Conservation (phyloP, 2,888 invertebrate genomes). For the Tachina grossa region DNA sequence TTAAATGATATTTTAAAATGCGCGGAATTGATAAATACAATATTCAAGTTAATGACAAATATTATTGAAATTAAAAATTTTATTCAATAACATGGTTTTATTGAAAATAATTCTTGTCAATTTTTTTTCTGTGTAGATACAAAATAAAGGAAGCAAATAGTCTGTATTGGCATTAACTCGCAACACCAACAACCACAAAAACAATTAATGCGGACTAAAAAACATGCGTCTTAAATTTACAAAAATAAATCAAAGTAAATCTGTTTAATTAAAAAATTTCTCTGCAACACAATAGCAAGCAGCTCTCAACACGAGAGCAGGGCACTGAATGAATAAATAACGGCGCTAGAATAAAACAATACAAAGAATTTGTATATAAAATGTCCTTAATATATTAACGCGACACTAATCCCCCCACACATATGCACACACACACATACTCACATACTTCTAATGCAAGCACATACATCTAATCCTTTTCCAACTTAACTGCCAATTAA, state of each 20-base stretch:
- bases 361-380: conserved; percentile 49
- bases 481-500: conserved; percentile 54
- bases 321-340: background rate
- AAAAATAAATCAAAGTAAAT: conserved; percentile 74
- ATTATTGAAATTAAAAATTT: too few relatives aligned
- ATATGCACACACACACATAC: background rate
- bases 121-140: too few relatives aligned
- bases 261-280: conserved; percentile 75
- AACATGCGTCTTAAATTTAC: conserved; percentile 72
- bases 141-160: conserved; percentile 21
- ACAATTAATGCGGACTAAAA: conserved; percentile 73
- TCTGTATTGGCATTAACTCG: conserved; percentile 47
- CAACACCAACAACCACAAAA: conserved; percentile 62
- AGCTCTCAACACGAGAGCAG: background rate
- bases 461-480: background rate
- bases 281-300: conserved; percentile 26
- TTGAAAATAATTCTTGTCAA: too few relatives aligned
- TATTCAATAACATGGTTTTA: too few relatives aligned
- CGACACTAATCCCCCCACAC: conserved; percentile 16
- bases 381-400: conserved; percentile 56
- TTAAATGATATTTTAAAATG: too few relatives aligned
- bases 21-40: too few relatives aligned
- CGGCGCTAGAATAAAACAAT: conserved; percentile 18
- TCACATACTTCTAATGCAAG: background rate
- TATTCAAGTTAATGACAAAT: too few relatives aligned